Conservation (phyloP, 2,113 vertebrate genomes). For the Uria lomvia region DNA sequence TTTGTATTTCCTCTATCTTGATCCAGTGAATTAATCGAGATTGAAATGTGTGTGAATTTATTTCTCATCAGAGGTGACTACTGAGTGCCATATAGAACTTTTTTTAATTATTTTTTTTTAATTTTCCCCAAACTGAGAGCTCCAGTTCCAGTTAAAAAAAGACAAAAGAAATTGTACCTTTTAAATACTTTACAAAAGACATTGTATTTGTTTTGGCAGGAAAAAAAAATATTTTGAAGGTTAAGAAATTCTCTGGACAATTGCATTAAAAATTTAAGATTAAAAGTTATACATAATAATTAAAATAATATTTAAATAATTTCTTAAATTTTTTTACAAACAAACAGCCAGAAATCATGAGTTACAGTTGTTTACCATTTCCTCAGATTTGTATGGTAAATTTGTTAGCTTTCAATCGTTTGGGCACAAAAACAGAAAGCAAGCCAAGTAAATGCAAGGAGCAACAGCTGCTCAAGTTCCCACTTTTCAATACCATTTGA, state of each 20-base stretch:
- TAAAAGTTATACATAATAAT: not conserved
- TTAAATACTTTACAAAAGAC: not conserved
- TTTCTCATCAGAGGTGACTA: not conserved
- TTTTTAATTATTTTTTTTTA: not conserved
- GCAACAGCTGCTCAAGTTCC: fast-evolving
- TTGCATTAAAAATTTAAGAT: not conserved
- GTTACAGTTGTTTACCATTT: not conserved
- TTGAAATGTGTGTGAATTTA: not conserved
- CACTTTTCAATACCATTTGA: not conserved
- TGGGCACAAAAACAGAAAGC: not conserved
- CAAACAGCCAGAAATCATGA: not conserved
- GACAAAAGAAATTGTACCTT: not conserved
- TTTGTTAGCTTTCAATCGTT: not conserved
- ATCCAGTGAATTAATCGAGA: not conserved
- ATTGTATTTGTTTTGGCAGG: not conserved
- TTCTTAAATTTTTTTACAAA: not conserved
- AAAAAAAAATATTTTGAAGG: not conserved
- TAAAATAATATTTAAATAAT: not conserved
- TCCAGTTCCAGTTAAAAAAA: not conserved
- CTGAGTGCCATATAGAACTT: not conserved
- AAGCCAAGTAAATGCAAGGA: not conserved
- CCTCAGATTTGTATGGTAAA: not conserved
- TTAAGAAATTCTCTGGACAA: not conserved
- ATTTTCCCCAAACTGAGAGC: not conserved
- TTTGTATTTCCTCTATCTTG: not conserved